Percentiles rank a stretch among this genome's conserved stretches.
Conservation (phyloP, 2,797 vertebrate species). For the Amazona ochrocephala region DNA sequence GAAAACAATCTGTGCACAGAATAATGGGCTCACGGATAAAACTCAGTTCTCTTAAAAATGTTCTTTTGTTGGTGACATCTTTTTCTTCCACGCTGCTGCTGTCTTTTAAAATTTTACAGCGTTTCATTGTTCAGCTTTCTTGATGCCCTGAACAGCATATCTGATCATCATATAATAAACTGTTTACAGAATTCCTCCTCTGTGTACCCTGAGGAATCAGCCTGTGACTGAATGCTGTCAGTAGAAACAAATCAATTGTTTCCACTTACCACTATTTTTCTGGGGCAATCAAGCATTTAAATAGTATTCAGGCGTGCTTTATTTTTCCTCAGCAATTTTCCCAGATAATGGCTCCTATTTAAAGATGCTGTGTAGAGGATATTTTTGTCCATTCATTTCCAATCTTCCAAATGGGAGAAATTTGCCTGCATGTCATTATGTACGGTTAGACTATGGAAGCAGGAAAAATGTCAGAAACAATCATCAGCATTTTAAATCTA, state of each 20-base stretch:
- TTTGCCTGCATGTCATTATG: not conserved
- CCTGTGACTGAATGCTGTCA: conserved; percentile 1
- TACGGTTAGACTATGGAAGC: not conserved
- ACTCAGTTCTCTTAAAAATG: not conserved
- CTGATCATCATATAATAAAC: not conserved
- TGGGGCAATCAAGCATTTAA: conserved; percentile 37
- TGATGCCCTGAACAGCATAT: not conserved
- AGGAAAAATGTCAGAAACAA: not conserved
- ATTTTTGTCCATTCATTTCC: conserved; percentile 38
- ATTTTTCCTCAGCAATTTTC: not conserved
- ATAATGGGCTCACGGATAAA: not conserved
- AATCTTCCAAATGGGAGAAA: not conserved
- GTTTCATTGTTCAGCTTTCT: not conserved
- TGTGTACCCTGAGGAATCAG: not conserved
- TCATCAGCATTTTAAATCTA: not conserved
- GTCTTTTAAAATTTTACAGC: not conserved
- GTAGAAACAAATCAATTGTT: conserved; percentile 17
- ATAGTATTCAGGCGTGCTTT: not conserved
- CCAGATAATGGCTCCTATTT: conserved; percentile 35
- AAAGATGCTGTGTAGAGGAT: not conserved
- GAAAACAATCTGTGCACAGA: not conserved
- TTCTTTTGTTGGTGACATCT: not conserved
- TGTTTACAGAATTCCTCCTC: not conserved
- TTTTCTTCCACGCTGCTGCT: not conserved
- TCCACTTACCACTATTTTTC: not conserved